Conservation (phyloP, 92 coral and sea anemone genomes). For the Umimayanthus chanpuru region DNA sequence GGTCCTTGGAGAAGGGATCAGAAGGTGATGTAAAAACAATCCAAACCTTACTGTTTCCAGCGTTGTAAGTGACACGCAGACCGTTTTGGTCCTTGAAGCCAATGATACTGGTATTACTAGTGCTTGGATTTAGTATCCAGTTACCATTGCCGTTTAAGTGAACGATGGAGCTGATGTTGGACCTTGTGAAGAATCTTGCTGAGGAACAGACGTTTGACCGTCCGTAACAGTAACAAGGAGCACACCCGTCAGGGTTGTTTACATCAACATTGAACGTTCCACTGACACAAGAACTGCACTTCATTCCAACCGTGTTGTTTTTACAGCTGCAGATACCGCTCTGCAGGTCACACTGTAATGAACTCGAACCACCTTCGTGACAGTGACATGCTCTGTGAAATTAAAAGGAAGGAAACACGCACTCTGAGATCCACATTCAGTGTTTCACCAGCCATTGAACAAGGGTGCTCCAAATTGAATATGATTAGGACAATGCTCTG, state of each 20-base stretch:
- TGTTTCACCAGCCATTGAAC: too few species aligned
- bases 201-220: constrained; percentile 78
- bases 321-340: constrained; percentile 88
- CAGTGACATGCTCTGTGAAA: constrained; percentile 84
- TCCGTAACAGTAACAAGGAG: constrained; percentile 90
- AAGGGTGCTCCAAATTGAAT: background rate
- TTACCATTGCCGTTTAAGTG: background rate
- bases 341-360: constrained; percentile 75
- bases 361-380: constrained; percentile 78
- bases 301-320: constrained; percentile 70
- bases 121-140: background rate
- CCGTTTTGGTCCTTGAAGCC: background rate
- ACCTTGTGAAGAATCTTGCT: constrained; percentile 63
- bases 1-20: constrained; percentile 50
- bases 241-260: constrained; percentile 88
- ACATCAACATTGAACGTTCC: constrained; percentile 80
- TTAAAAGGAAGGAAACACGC: background rate
- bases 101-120: background rate
- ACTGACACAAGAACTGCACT: constrained; percentile 72
- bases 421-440: background rate
- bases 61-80: constrained; percentile 4
- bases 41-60: background rate
- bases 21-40: constrained; percentile 24
- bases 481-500: background rate
- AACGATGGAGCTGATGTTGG: constrained; percentile 28